Evolutionary conservation across 2,113 vertebrate species (phyloP), one percentile per base, ranked within the genome.

Genomic region (Notothenia rossii): DNA sequence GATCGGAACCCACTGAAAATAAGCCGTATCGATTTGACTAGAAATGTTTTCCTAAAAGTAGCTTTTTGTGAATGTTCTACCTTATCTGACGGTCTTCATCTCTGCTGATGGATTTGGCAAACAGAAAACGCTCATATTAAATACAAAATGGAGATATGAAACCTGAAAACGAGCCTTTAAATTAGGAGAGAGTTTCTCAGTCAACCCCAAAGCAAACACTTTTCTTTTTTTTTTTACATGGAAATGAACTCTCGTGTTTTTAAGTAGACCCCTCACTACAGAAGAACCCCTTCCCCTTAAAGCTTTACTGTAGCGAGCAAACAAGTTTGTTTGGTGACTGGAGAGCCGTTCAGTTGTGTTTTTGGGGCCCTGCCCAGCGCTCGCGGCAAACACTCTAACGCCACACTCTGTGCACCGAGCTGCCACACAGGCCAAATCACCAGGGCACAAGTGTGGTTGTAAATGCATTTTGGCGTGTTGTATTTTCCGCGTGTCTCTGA

Each of bases 321-420:
- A 60, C 13, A 72, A 71, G 86, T 89, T 90, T 78, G 79, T 81
- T 86, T 82, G 79, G 76, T 65, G 78, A 65, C 85, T 82, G 48
- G 75, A 90, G 89, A 91, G 82, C 74, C 53, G n/a, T 87, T 91
- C 73, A 46, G 58, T 50, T 78, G 75, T 68, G 75, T 78, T 85
- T 87, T 79, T 84, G 87, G 79, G 84, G 85, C 74, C 22, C 22
- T 81, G 86, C 85, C 89, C 67, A 75, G 54, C 1, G 84, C 87
- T 86, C 54, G 54, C 58, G 61, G 87, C 83, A 43, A 43, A 51
- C 62, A 33, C 49, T 82, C 72, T 46, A 84, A 78, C 79, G 84
- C 73, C 64, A 80, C 82, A 56, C 81, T 85, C 50, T 46, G 29
- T 71, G 63, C 49, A 25, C 84, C 51, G 79, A 81, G 84, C 78